These are phyloP conservation scores for Xiphorhynchus erythropygius DNA, from an alignment of 2,797 vertebrate species.

Conservation along the genomic window DNA sequence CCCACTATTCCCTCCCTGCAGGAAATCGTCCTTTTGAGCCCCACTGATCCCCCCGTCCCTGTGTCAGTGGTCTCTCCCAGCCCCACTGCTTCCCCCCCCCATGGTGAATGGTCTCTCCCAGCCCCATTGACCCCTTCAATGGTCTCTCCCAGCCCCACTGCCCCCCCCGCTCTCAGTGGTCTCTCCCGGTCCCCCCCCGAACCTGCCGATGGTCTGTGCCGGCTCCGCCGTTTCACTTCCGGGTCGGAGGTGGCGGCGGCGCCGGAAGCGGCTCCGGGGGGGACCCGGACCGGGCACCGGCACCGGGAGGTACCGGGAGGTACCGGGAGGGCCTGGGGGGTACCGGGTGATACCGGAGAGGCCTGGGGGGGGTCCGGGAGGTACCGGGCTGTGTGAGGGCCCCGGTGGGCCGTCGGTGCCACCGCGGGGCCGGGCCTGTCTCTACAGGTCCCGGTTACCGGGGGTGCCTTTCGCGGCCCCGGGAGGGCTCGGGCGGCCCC, in stretches of 20 bases:
- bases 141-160: not conserved
- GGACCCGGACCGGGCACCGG: not conserved
- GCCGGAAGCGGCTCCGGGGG: conserved; percentile 26
- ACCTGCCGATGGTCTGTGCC: not conserved
- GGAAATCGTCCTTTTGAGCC: not conserved
- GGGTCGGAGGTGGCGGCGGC: not conserved
- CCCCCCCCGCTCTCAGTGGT: not conserved
- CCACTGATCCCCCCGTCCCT: not conserved
- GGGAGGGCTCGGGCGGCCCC: too few species aligned
- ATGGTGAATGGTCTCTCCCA: not conserved
- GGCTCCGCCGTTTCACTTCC: not conserved
- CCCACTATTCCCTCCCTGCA: too few species aligned
- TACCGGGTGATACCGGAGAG: not conserved
- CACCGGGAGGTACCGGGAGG: not conserved
- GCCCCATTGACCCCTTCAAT: not conserved
- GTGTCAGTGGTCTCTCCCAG: not conserved
- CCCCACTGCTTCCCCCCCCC: accelerated
- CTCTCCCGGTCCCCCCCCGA: not conserved
- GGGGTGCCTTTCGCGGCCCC: too few species aligned
- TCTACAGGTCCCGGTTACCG: too few species aligned
- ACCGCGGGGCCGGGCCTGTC: too few species aligned
- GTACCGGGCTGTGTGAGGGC: too few species aligned
- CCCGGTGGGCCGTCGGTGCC: too few species aligned
- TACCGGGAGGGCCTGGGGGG: not conserved
- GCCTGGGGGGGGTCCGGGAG: too few species aligned